Percentiles rank a stretch among this genome's conserved stretches.
phyloP scores from a whole-genome alignment of 2,888 invertebrate species.

The Conistra vaccinii region DNA sequence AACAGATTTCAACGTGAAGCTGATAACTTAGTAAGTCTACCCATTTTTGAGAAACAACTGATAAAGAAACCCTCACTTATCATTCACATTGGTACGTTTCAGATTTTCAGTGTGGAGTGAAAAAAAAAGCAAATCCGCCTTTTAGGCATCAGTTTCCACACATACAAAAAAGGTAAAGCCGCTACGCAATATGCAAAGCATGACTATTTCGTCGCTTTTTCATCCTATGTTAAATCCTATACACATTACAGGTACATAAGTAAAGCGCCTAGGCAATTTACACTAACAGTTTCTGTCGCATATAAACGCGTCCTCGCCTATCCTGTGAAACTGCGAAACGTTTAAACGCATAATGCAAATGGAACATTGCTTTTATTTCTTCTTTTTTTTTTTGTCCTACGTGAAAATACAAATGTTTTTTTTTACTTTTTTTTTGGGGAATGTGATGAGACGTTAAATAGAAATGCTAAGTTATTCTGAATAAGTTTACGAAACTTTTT shows the following conservation, averaged over 20 bases:
- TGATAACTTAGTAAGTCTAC: not conserved
- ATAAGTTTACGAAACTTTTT: slow-evolving; percentile 24
- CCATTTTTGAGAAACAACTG: not conserved
- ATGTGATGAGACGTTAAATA: slow-evolving; percentile 24
- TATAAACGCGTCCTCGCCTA: slow-evolving; percentile 13
- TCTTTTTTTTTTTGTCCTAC: slow-evolving; percentile 21
- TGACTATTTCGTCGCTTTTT: not conserved
- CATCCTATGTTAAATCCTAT: slow-evolving; percentile 3
- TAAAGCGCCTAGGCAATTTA: slow-evolving; percentile 44
- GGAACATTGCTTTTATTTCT: slow-evolving; percentile 32
- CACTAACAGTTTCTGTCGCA: slow-evolving; percentile 25
- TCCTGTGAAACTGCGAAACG: slow-evolving; percentile 13
- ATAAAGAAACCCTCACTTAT: not conserved
- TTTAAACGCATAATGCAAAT: slow-evolving; percentile 48
- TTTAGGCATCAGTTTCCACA: not conserved
- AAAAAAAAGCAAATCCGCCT: not conserved
- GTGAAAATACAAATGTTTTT: slow-evolving; percentile 7
- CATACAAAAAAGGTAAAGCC: slow-evolving; percentile 1
- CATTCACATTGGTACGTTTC: no score
- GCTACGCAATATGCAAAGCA: not conserved
- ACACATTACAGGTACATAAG: not conserved
- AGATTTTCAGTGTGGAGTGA: not conserved
- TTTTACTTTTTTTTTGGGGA: slow-evolving; percentile 7
- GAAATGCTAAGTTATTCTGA: slow-evolving; percentile 43
- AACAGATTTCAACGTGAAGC: not conserved